Conservation (phyloP, 2,797 vertebrate genomes). For the Bradypus variegatus region DNA sequence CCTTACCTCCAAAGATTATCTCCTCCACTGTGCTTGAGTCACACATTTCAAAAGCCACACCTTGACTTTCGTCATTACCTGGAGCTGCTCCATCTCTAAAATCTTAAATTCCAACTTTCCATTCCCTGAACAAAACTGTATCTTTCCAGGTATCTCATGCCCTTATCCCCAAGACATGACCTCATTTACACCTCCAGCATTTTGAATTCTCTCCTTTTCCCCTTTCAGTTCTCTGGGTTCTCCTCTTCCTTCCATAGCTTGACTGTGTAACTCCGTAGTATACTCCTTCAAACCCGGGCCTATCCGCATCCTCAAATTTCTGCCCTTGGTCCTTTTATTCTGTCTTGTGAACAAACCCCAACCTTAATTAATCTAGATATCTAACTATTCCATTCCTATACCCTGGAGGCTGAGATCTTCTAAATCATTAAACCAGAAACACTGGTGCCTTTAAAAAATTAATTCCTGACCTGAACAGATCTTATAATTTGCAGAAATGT, state of each 20-base stretch:
- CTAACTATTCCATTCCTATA: neutral
- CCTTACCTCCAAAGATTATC: neutral
- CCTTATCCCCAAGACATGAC: neutral
- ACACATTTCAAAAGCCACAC: neutral
- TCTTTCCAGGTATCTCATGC: neutral
- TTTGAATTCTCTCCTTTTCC: neutral
- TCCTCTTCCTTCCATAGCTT: neutral
- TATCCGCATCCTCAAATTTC: neutral
- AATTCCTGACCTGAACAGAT: constrained; percentile 1
- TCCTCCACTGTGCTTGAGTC: neutral
- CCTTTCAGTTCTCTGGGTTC: neutral
- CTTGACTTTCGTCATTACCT: neutral
- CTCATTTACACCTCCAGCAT: neutral
- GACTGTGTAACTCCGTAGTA: neutral
- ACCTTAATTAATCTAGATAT: neutral
- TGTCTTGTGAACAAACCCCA: neutral
- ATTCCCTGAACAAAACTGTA: neutral
- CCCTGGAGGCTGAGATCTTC: neutral
- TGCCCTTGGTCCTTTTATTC: neutral
- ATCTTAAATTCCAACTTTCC: neutral
- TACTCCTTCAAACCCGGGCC: neutral
- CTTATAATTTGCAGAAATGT: neutral
- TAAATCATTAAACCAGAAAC: neutral
- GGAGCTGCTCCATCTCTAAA: neutral
- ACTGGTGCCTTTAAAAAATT: neutral